A percentile compares a stretch with the other conserved stretches of the same genome.
phyloP scores from a whole-genome alignment of 2,888 invertebrate species.

The Drosophila neotestacea region DNA sequence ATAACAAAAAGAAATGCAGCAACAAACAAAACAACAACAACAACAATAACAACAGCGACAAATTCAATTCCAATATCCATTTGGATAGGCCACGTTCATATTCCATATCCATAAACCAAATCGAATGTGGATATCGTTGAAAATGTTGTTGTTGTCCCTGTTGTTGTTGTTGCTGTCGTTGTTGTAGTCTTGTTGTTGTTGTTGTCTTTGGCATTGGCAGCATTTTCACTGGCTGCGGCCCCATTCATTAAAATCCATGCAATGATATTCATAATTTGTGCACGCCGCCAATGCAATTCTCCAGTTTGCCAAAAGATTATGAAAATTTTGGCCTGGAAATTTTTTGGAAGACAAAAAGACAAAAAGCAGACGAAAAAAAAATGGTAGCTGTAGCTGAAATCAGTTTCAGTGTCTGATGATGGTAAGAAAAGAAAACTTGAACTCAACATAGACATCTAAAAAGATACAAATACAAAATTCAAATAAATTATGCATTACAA shows the following conservation, averaged over 20 bases:
- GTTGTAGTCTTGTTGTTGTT: not conserved
- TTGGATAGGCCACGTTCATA: conserved; percentile 31
- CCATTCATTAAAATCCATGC: conserved; percentile 55
- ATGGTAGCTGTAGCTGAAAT: conserved; percentile 37
- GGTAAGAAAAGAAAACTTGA: conserved; percentile 37
- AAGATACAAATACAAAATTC: conserved; percentile 23
- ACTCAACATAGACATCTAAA: conserved; percentile 26
- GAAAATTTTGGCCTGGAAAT: conserved; percentile 82
- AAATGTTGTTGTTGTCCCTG: conserved; percentile 12
- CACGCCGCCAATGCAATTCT: conserved; percentile 63
- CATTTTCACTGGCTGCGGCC: conserved; percentile 39
- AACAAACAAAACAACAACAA: not conserved
- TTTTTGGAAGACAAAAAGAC: conserved; percentile 3
- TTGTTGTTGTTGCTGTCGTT: conserved; percentile 11
- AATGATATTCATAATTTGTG: conserved; percentile 67
- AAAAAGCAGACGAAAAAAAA: not conserved
- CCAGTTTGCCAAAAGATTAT: conserved; percentile 81
- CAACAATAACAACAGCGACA: not conserved
- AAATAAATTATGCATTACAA: conserved; percentile 81
- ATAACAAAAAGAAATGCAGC: not conserved
- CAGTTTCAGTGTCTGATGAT: conserved; percentile 47
- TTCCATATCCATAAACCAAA: conserved; percentile 41
- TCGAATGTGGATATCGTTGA: conserved; percentile 28
- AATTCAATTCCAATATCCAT: conserved; percentile 27
- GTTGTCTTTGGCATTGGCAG: conserved; percentile 27